Conservation (phyloP, 1,140 invertebrate genomes). For the Drosophila insularis region DNA sequence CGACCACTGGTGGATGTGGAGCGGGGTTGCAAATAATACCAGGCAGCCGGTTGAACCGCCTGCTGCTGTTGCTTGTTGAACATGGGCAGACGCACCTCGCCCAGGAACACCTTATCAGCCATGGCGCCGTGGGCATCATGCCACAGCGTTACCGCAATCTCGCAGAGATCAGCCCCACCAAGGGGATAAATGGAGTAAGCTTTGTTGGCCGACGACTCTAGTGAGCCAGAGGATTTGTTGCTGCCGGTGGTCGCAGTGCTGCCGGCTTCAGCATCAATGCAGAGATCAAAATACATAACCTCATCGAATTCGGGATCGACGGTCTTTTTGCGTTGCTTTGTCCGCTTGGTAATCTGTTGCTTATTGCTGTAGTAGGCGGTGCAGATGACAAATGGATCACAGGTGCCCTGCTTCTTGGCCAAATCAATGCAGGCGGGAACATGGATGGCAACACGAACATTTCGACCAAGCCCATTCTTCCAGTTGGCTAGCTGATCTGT, state of each 20-base stretch:
- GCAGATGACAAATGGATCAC: conserved; percentile 94
- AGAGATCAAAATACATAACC: conserved; percentile 92
- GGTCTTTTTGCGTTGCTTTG: conserved; percentile 94
- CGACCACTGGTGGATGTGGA: conserved; percentile 78
- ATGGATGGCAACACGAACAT: conserved; percentile 83
- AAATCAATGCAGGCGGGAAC: conserved; percentile 93
- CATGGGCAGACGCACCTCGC: conserved; percentile 91
- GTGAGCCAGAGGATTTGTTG: conserved; percentile 55
- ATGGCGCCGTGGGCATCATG: conserved; percentile 91
- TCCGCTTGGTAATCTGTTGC: conserved; percentile 91
- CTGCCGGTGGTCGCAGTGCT: conserved; percentile 77
- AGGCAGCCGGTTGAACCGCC: conserved; percentile 85
- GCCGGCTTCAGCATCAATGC: conserved; percentile 84
- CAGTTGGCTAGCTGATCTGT: conserved; percentile 66
- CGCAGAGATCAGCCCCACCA: conserved; percentile 86
- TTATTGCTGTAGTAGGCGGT: conserved; percentile 91
- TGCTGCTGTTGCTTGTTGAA: conserved; percentile 86
- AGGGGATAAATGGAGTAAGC: conserved; percentile 84
- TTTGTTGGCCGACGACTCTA: conserved; percentile 76
- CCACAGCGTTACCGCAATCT: conserved; percentile 91
- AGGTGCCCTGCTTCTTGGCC: conserved; percentile 93
- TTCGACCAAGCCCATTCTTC: conserved; percentile 57
- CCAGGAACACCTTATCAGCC: conserved; percentile 91
- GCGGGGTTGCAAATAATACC: conserved; percentile 93
- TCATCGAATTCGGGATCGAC: conserved; percentile 94